Base-by-base conservation (phyloP, 2,888 invertebrate genomes). In the Ametastegia equiseti region DNA sequence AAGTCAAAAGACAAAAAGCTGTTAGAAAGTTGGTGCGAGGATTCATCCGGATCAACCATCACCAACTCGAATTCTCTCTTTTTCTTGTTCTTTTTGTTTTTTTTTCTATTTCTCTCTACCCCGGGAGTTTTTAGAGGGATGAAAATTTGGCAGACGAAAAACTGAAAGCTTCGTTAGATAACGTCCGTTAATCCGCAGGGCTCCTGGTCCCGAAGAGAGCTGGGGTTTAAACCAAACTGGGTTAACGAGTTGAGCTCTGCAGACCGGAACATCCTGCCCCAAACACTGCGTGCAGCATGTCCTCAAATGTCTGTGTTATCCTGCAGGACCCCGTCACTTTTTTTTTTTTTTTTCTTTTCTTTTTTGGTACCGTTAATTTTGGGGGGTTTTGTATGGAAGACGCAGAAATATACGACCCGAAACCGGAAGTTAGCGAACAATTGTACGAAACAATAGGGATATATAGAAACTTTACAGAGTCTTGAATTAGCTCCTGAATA, bases 111-210 rank as follows among this genome's bases (percentile, higher is more conserved):
- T 36, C 1, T 36, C 19, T 67, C 9, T 7, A 27, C 4, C 63
- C 9, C n/a, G n/a, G n/a, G n/a, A 23, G 39, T 73, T 47, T 73
- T 47, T 30, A 13, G 13, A 19, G 19, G 19, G 50, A 6, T 19
- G n/a, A 50, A 75, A 75, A 75, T 75, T 75, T 50, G 54, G 45
- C 54, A 33, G 6, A 23, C n/a, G 39, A 78, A 78, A 60, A 78
- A 60, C 42, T 78, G 42, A 63, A 78, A 60, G 78, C 60, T 78
- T 78, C 42, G 78, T 78, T 78, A 60, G 78, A 78, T 60, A 78
- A 63, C 78, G 78, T 33, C 63, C 60, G 78, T 39, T 78, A 78
- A 78, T 78, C 60, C 78, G 23, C n/a, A n/a, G 60, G 1, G 75
- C 36, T 30, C 13, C 27, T 30, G 60, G 50, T n/a, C 54, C 13